Evolutionary conservation across 37 sponge, comb jelly and placozoan species (phyloP), one percentile per base, ranked within the genome.

Genomic region (Geodia barretti): DNA sequence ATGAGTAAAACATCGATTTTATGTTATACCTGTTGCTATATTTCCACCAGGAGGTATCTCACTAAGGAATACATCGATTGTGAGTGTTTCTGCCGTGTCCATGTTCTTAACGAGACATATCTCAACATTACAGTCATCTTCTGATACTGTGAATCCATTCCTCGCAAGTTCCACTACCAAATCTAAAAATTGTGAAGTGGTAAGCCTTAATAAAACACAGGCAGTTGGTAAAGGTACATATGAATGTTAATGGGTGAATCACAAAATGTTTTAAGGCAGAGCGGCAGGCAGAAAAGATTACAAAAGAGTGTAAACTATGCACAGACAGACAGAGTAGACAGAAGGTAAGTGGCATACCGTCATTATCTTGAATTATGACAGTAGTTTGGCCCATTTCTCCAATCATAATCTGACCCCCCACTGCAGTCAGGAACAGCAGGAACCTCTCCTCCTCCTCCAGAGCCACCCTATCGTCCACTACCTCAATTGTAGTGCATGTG

Each of bases 291-390:
- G n/a, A n/a, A n/a, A n/a, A n/a, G n/a, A n/a, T n/a, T n/a, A n/a
- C n/a, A n/a, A n/a, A n/a, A n/a, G n/a, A n/a, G n/a, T n/a, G n/a
- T n/a, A n/a, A n/a, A n/a, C n/a, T n/a, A n/a, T n/a, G n/a, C n/a
- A n/a, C n/a, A n/a, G n/a, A n/a, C n/a, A n/a, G n/a, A n/a, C n/a
- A n/a, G n/a, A n/a, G n/a, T n/a, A n/a, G n/a, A n/a, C n/a, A n/a
- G n/a, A n/a, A n/a, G n/a, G n/a, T n/a, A n/a, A n/a, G n/a, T 21
- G 9, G 59, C 81, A 23, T 60, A 80, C 81, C 28, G 34, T 80
- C 81, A 9, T 80, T 54, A 54, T 80, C 81, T 21, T 37, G 24
- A 42, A 73, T 76, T 26, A 42, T 83, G 9, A 75, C 84, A 8
- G 37, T 41, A 39, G 84, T 40, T 28, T 28, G 25, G 34, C 26